A percentile compares a stretch with the other conserved stretches of the same genome.
Conservation (phyloP, 2,797 vertebrate species). For the Sebastes dallii region DNA sequence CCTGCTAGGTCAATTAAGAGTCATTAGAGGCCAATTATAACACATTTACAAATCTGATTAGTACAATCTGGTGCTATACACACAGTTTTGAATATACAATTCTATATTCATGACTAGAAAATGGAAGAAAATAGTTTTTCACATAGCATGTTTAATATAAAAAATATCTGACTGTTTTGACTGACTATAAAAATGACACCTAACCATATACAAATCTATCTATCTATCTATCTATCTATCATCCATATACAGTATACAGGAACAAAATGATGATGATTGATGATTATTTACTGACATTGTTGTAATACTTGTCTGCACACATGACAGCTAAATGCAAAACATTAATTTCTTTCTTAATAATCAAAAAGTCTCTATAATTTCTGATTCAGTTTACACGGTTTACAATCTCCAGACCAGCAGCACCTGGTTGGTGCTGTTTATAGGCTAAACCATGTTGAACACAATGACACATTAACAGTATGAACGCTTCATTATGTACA, state of each 20-base stretch:
- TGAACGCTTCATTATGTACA: slow-evolving; percentile 24
- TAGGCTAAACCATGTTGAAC: slow-evolving; percentile 7
- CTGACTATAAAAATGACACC: not conserved
- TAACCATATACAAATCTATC: not conserved
- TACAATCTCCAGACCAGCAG: not conserved
- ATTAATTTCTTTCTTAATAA: not conserved
- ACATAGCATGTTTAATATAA: not conserved
- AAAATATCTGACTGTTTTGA: not conserved
- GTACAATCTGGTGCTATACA: slow-evolving; percentile 19
- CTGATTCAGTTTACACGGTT: not conserved
- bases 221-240: no score
- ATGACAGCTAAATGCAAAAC: not conserved
- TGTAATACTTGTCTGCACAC: not conserved
- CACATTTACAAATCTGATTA: slow-evolving; percentile 44
- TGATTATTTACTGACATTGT: not conserved
- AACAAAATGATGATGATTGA: not conserved
- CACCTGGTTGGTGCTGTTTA: slow-evolving; percentile 5
- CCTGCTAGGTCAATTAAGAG: slow-evolving; percentile 54
- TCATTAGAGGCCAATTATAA: slow-evolving; percentile 56
- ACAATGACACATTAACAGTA: slow-evolving; percentile 24
- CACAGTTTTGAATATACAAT: not conserved
- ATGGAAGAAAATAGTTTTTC: not conserved
- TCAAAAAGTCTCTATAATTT: not conserved
- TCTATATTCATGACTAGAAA: not conserved
- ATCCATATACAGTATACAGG: not conserved